Conservation (phyloP, 2,797 vertebrate genomes). For the Anisognathus igniventris region DNA sequence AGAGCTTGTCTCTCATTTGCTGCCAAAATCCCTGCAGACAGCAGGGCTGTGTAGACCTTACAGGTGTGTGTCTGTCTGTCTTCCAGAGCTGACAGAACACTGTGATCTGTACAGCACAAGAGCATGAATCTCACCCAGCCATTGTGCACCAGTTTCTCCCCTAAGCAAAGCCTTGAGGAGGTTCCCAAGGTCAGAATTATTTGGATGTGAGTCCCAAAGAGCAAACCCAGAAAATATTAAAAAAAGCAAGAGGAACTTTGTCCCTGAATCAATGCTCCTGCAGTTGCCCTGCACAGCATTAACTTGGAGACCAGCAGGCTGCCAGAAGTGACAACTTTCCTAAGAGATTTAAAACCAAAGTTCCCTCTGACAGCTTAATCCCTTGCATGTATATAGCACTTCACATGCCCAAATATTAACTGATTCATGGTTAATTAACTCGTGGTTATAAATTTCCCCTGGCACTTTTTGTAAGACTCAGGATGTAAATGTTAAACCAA, state of each 20-base stretch:
- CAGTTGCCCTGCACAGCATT: background rate
- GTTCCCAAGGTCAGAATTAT: background rate
- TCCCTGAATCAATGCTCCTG: background rate
- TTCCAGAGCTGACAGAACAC: background rate
- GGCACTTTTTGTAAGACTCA: conserved; percentile 28
- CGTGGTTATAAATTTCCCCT: conserved; percentile 41
- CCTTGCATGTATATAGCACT: conserved; percentile 49
- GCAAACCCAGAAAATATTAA: background rate
- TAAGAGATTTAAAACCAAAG: conserved; percentile 20
- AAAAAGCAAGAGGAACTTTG: background rate
- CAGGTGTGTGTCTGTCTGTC: background rate
- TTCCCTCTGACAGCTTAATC: conserved; percentile 54
- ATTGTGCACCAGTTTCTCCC: background rate
- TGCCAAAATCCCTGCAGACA: background rate
- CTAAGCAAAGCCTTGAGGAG: background rate
- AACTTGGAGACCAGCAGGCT: conserved; percentile 3
- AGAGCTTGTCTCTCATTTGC: background rate
- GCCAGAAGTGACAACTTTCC: conserved; percentile 38
- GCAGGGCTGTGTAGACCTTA: background rate
- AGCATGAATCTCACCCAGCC: background rate
- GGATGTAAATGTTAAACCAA: conserved; percentile 33
- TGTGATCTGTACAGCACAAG: background rate
- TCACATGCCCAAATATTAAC: conserved; percentile 53
- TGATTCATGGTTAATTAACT: conserved; percentile 63
- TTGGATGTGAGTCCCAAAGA: background rate